Percentiles rank a stretch among this genome's conserved stretches.
phyloP scores from a whole-genome alignment of 2,113 vertebrate species.

The Accipiter virgatus region DNA sequence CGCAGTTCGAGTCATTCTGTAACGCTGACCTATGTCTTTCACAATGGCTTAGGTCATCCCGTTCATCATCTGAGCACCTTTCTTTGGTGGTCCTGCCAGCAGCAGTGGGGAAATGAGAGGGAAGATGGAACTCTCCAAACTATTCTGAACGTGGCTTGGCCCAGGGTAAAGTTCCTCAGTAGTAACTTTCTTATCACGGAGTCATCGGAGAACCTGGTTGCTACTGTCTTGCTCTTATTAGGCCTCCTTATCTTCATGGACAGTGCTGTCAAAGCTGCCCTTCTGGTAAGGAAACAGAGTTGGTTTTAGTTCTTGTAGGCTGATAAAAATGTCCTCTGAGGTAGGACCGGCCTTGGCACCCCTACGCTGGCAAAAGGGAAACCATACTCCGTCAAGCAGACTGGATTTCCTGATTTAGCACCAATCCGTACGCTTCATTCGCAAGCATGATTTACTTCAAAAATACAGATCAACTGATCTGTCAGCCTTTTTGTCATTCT shows the following conservation, averaged over 20 bases:
- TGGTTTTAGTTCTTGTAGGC: neutral
- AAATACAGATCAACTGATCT: neutral
- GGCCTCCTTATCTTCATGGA: neutral
- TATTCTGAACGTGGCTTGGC: neutral
- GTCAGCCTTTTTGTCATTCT: neutral
- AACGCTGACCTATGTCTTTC: neutral
- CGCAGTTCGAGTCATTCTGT: neutral
- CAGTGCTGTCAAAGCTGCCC: neutral
- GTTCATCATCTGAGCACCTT: neutral
- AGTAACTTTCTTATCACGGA: neutral
- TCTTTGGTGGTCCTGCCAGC: neutral
- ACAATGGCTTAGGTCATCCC: neutral
- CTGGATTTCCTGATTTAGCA: neutral
- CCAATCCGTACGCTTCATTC: neutral
- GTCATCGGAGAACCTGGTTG: neutral
- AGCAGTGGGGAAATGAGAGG: neutral
- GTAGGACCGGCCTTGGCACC: neutral
- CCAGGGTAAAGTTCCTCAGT: neutral
- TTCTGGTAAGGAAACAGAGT: neutral
- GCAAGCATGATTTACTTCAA: neutral
- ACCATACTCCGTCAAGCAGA: neutral
- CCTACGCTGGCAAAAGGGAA: neutral
- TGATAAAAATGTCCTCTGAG: neutral
- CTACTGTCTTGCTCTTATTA: neutral
- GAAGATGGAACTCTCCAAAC: neutral